These are phyloP conservation scores for Agrotis ipsilon DNA, from an alignment of 2,888 invertebrate genomes.

Conservation along the genomic window DNA sequence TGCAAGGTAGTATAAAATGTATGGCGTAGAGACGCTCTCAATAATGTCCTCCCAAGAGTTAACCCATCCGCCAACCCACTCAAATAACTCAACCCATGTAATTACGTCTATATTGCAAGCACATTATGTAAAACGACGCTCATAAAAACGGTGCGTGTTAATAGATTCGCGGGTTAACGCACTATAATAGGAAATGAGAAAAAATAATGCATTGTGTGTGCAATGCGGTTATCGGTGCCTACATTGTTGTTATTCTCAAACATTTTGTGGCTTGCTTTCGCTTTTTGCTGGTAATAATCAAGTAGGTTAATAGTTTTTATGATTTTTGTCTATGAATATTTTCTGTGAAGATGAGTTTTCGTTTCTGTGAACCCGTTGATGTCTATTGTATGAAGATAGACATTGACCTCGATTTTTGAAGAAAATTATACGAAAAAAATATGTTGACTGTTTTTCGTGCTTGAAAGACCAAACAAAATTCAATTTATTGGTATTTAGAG, in stretches of 20 bases:
- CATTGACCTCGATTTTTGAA: neutral
- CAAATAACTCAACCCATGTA: constrained; percentile 6
- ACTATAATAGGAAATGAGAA: constrained; percentile 55
- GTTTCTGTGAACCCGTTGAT: constrained; percentile 68
- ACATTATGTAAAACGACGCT: constrained; percentile 32
- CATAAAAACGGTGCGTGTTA: constrained; percentile 33
- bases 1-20: no score
- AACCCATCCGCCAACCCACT: neutral
- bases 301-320: constrained; percentile 43
- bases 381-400: constrained; percentile 71
- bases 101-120: constrained; percentile 3
- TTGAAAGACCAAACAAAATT: neutral
- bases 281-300: constrained; percentile 51
- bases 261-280: constrained; percentile 57
- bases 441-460: neutral
- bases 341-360: constrained; percentile 33
- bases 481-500: no score
- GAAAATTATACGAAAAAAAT: neutral
- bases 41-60: neutral
- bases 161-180: constrained; percentile 49
- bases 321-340: constrained; percentile 24
- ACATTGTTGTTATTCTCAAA: constrained; percentile 48
- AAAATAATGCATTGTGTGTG: constrained; percentile 58
- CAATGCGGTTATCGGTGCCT: constrained; percentile 47
- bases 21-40: no score